Base-by-base conservation (phyloP, 2,888 invertebrate species). In the Polietes domitor region DNA sequence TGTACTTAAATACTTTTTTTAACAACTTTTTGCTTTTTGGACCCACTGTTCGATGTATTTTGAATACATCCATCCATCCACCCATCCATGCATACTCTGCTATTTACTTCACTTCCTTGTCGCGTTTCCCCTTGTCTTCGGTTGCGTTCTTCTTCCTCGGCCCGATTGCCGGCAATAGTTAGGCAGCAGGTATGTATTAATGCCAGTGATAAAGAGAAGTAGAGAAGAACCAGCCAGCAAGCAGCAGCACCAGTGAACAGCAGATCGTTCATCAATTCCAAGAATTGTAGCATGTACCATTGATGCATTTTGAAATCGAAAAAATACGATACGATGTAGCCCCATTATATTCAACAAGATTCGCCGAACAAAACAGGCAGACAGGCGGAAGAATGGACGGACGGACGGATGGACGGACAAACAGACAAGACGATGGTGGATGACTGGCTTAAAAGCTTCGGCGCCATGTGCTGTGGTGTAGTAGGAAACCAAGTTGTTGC, bases 381-480 rank as follows among this genome's bases (percentile, higher is more conserved):
- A 50, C 50, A 12, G 5, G n/a, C 5, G 47, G 47, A 47, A 3
- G 17, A n/a, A 61, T n/a, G 17, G n/a, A 32, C 28, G n/a, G 19
- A 55, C 47, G 12, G 61, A 61, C 28, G n/a, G n/a, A 24, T 58
- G 53, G 6, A 37, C 53, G 53, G 19, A 19, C 24, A 53, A 47
- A 47, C 1, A 47, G n/a, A 47, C 47, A n/a, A n/a, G n/a, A n/a
- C 47, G 47, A n/a, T n/a, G 47, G 47, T 37, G 37, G 72, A 75
- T 80, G 80, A 75, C 80, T 77, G 72, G 55, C 17, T 80, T 77
- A 73, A 77, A 81, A 81, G 76, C 76, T 82, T 61, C 82, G 82
- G 77, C 82, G 82, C 82, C 82, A 82, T 77, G 70, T 73, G 72
- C 58, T 41, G 37, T 12, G n/a, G n/a, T n/a, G n/a, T n/a, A n/a